phyloP scores from a whole-genome alignment of 2,797 vertebrate species.

The Sebastes kiyomatsui region DNA sequence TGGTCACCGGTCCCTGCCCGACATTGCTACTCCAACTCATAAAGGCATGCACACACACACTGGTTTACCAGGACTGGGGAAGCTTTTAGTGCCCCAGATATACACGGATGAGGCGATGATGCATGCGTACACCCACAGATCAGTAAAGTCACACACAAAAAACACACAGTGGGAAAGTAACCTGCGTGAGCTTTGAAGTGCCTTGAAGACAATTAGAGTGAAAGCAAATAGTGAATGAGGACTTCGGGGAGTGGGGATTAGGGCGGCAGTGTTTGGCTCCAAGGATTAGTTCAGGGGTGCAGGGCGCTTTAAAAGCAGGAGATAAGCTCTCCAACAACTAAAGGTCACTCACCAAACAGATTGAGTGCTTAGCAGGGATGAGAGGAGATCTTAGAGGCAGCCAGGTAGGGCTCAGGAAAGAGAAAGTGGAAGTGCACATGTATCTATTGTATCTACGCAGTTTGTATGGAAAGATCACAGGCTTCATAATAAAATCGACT shows the following conservation, averaged over 20 bases:
- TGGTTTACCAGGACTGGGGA: not conserved
- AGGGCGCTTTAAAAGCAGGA: slow-evolving; percentile 64
- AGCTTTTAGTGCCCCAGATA: slow-evolving; percentile 17
- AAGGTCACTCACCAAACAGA: slow-evolving; percentile 76
- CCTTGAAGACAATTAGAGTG: slow-evolving; percentile 68
- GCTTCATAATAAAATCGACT: not conserved
- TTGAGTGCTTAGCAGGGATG: slow-evolving; percentile 70
- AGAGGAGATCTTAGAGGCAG: slow-evolving; percentile 55
- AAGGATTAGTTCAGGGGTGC: slow-evolving; percentile 71
- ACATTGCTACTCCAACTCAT: slow-evolving; percentile 34
- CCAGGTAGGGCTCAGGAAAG: slow-evolving; percentile 42
- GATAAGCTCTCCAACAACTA: slow-evolving; percentile 74
- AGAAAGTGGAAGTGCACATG: not conserved
- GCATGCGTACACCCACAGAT: slow-evolving; percentile 13
- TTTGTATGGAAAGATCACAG: not conserved
- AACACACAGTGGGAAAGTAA: slow-evolving; percentile 15
- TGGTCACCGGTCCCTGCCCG: slow-evolving; percentile 52
- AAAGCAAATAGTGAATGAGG: slow-evolving; percentile 64
- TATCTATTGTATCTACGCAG: not conserved
- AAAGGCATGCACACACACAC: slow-evolving; percentile 5
- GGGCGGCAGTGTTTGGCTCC: slow-evolving; percentile 58
- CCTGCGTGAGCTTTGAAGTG: slow-evolving; percentile 31
- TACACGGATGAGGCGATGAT: slow-evolving; percentile 3
- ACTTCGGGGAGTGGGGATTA: slow-evolving; percentile 65
- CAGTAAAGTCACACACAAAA: slow-evolving; percentile 17